Conservation (phyloP, 2,888 invertebrate species). For the Cabera pusaria region DNA sequence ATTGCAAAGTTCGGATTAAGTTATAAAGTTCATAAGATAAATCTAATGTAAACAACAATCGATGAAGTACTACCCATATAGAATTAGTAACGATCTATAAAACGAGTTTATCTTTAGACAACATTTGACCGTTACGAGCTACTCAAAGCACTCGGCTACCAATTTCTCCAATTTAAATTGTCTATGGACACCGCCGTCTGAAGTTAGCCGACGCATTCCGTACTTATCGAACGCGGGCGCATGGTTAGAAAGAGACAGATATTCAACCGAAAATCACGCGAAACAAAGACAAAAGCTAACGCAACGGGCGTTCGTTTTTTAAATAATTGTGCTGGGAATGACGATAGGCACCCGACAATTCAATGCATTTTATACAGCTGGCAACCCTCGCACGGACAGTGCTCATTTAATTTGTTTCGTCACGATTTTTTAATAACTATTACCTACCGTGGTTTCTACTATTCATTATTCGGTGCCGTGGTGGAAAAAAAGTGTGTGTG, state of each 20-base stretch:
- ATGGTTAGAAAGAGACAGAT: conserved; percentile 53
- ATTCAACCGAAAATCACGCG: conserved; percentile 51
- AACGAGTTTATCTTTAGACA: conserved; percentile 1
- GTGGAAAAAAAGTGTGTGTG: too few relatives aligned
- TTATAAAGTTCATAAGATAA: too few relatives aligned
- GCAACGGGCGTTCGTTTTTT: conserved; percentile 72
- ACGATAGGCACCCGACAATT: conserved; percentile 77
- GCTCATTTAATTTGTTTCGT: conserved; percentile 71
- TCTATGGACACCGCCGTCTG: conserved; percentile 79
- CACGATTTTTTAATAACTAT: conserved; percentile 36
- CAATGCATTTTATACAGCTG: conserved; percentile 72
- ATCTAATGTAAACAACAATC: too few relatives aligned
- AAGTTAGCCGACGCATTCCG: conserved; percentile 81
- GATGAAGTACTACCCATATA: too few relatives aligned
- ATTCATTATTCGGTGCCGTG: too few relatives aligned
- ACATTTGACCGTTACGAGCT: conserved; percentile 52
- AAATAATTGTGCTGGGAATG: conserved; percentile 80
- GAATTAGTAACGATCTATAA: conserved; percentile 1
- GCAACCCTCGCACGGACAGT: conserved; percentile 70
- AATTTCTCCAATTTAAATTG: conserved; percentile 81
- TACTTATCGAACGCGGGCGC: conserved; percentile 75
- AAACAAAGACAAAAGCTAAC: conserved; percentile 58
- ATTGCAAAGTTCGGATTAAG: too few relatives aligned
- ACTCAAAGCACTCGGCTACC: conserved; percentile 62
- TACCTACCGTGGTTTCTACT: conserved; percentile 10